Conservation (phyloP, 2,888 invertebrate species). For the Pristionchus fissidentatus region DNA sequence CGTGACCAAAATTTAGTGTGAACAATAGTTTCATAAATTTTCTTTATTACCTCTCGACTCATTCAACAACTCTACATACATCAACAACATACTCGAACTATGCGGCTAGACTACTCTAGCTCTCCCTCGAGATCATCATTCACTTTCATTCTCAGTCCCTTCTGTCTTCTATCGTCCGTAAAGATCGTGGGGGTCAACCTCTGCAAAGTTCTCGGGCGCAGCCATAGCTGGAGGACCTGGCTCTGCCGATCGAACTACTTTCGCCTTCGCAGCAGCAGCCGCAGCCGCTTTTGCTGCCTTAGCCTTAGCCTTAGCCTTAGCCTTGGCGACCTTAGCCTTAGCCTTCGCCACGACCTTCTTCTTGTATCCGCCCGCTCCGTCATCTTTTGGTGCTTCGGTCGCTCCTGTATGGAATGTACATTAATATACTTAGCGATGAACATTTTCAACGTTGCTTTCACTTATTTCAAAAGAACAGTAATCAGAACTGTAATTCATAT, state of each 20-base stretch:
- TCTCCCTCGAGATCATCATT: slow-evolving; percentile 17
- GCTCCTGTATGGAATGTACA: no score
- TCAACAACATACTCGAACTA: slow-evolving; percentile 10
- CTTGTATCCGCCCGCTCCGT: slow-evolving; percentile 1
- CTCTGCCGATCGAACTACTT: slow-evolving; percentile 15
- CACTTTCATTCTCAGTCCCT: background rate
- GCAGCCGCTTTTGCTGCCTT: background rate
- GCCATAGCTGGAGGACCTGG: slow-evolving; percentile 10
- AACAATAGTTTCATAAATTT: background rate
- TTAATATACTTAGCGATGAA: no score
- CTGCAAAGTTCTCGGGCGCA: background rate
- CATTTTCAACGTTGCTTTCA: background rate
- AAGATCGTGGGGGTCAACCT: slow-evolving; percentile 15
- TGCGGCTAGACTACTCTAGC: no score
- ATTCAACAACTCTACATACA: slow-evolving; percentile 19
- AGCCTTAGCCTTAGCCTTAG: slow-evolving; percentile 24
- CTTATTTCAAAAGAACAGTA: no score
- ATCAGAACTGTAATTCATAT: background rate
- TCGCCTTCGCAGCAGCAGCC: slow-evolving; percentile 16
- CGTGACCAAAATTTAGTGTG: background rate
- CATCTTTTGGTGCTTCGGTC: background rate
- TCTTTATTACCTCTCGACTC: slow-evolving; percentile 6
- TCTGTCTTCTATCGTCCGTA: slow-evolving; percentile 16
- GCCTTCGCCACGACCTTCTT: slow-evolving; percentile 16
- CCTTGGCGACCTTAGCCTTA: slow-evolving; percentile 1